Base-by-base conservation (phyloP, 1,140 invertebrate genomes). In the Pseudomyrmex dendroicus region DNA sequence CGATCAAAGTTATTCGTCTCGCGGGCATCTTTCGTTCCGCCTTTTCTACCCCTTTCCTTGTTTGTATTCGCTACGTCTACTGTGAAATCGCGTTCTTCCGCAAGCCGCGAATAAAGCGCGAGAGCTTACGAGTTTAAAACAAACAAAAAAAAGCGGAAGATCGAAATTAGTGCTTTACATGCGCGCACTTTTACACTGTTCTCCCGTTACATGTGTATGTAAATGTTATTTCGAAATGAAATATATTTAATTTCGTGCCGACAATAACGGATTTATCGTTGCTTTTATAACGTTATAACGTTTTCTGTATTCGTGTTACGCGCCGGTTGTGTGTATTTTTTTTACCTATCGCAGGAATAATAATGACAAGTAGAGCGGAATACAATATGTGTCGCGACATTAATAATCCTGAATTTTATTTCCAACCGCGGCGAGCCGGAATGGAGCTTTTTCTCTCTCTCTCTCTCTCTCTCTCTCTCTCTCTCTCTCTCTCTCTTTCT, bases 321-420 rank as follows among this genome's bases (percentile, higher is more conserved):
- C 35, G 0, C 35, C 35, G 35, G 35, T 35, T 35, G 4, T 35
- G 5, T 35, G 35, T 35, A 35, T 35, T 35, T 35, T 35, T 35
- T 35, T 7, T 35, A 35, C 35, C 35, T 35, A 46, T 52, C 25
- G 52, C 9, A 52, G 20, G 12, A 68, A 67, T 67, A 66, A 66
- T 66, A 68, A 68, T 50, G 17, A 72, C 17, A 61, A 70, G 13
- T 44, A 59, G 44, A 57, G 76, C 22, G 66, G 12, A 61, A 70
- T 59, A 17, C 22, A 22, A 67, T 70, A 48, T 70, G 25, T 57
- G 22, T 67, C 70, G 25, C 35, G 48, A 17, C 59, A 74, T 82
- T 82, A 82, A 82, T 82, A 82, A 82, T 82, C 10, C 57, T 63
- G 57, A 74, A 82, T 73, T 82, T 74, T 56, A 82, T 82, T 74